phyloP scores from a whole-genome alignment of 2,888 invertebrate genomes.

The Torymus aiolomorphi region DNA sequence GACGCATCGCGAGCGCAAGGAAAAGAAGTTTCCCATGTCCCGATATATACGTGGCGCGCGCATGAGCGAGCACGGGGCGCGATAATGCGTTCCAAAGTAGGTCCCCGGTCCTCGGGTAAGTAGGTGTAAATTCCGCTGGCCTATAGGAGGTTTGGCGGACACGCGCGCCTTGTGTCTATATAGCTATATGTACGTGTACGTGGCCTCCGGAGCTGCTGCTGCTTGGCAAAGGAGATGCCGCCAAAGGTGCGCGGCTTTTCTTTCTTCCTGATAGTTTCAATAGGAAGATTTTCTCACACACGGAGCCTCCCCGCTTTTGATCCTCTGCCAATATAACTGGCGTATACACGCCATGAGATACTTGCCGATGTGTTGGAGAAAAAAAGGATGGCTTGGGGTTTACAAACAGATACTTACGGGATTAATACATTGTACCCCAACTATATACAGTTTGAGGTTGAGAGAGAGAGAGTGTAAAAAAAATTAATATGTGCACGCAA shows the following conservation, averaged over 20 bases:
- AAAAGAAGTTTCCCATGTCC: conserved; percentile 53
- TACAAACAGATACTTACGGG: too few relatives aligned
- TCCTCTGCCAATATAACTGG: conserved; percentile 16
- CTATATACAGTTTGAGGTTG: neutral
- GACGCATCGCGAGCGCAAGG: neutral
- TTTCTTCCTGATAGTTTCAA: conserved; percentile 73
- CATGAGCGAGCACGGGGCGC: conserved; percentile 61
- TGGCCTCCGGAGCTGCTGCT: too few relatives aligned
- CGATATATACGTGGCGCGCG: conserved; percentile 45
- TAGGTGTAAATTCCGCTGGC: conserved; percentile 57
- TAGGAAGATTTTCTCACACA: conserved; percentile 73
- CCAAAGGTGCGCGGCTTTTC: conserved; percentile 68
- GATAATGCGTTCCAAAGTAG: conserved; percentile 69
- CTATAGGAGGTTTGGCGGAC: conserved; percentile 51
- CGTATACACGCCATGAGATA: neutral
- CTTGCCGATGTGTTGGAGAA: too few relatives aligned
- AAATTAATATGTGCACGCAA: too few relatives aligned
- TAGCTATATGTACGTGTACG: neutral
- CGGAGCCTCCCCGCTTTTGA: conserved; percentile 46
- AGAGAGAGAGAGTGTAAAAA: too few relatives aligned
- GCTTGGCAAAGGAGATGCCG: conserved; percentile 61
- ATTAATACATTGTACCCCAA: too few relatives aligned
- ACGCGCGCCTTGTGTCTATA: conserved; percentile 46
- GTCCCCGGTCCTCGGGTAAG: conserved; percentile 55
- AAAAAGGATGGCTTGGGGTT: too few relatives aligned